Evolutionary conservation across 2,797 vertebrate genomes (phyloP), one percentile per base, ranked within the genome.

Genomic region (Antennarius maculatus): DNA sequence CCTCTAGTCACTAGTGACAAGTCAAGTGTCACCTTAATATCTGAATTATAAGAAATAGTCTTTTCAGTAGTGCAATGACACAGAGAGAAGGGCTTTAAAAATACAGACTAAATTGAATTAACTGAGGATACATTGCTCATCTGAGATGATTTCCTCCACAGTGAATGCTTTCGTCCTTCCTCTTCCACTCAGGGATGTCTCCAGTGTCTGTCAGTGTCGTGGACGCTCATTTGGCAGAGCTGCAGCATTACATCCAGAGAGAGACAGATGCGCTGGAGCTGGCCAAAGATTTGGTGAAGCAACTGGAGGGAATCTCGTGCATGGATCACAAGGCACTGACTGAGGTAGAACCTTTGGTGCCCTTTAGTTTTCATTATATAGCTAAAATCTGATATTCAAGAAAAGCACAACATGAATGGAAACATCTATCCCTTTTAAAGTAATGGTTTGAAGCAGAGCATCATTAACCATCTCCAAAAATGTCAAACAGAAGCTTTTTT

Each of bases 261-360:
- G 96, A 98, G 76, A 87, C 91, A 0, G 95, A 96, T 0, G 92
- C 94, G 2, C 85, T 95, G 0, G 88, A 89, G 55, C 92, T 95
- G 1, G 96, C 96, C 61, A 94, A 93, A 83, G 97, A 97, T 0
- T 94, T 96, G 85, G 93, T 96, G 71, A 95, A 94, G 79, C 91
- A 96, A 79, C 91, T 96, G 0, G 91, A 95, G 5, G 92, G 92
- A 0, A 93, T 89, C 60, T 88, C 94, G 0, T 70, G 91, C 0
- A 94, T 96, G 82, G 96, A 96, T 80, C 94, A 93, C 62, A 95
- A 93, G 70, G 93, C 94, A 0, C 83, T 96, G 82, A 88, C 92
- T 0, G 95, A 97, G 92, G 96, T 97, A 13, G n/a, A 49, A 13
- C 28, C 43, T 34, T 34, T 34, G 28, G 28, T 3, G 28, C 29